phyloP scores from a whole-genome alignment of 1,140 invertebrate genomes.

The Tetragnatha versicolor region DNA sequence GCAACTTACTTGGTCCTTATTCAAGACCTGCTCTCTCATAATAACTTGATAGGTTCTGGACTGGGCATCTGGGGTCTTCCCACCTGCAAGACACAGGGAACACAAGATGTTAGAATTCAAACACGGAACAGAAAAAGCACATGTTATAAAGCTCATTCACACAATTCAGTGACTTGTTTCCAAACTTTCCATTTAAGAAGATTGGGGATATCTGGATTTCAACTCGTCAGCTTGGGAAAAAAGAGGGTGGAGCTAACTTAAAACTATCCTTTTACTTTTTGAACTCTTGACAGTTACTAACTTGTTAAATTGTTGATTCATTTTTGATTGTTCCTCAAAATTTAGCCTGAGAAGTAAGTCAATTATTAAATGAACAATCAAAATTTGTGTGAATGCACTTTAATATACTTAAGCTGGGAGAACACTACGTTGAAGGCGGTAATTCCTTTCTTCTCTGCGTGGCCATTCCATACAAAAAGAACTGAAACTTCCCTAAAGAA shows the following conservation, averaged over 20 bases:
- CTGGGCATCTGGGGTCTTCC: constrained; percentile 95
- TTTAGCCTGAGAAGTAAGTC: no score
- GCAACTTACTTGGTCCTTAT: constrained; percentile 87
- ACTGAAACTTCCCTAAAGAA: no score
- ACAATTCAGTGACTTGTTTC: constrained; percentile 6
- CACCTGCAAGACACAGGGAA: constrained; percentile 77
- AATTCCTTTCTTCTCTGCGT: no score
- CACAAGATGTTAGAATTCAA: neutral
- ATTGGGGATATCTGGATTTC: neutral
- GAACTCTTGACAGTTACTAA: no score
- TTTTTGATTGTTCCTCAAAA: no score
- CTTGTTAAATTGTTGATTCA: no score
- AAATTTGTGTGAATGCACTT: constrained; percentile 33
- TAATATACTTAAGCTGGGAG: constrained; percentile 22
- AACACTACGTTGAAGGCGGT: no score
- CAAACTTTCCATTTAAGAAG: no score
- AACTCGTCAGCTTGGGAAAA: neutral
- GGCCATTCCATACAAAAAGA: no score
- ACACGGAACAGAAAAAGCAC: neutral
- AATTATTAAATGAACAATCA: neutral
- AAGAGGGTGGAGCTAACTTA: no score
- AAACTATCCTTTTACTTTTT: no score
- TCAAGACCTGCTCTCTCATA: constrained; percentile 91
- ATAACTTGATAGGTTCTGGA: constrained; percentile 95
- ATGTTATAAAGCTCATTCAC: constrained; percentile 35